Conservation (phyloP, 2,113 vertebrate genomes). For the Atlantisia rogersi region DNA sequence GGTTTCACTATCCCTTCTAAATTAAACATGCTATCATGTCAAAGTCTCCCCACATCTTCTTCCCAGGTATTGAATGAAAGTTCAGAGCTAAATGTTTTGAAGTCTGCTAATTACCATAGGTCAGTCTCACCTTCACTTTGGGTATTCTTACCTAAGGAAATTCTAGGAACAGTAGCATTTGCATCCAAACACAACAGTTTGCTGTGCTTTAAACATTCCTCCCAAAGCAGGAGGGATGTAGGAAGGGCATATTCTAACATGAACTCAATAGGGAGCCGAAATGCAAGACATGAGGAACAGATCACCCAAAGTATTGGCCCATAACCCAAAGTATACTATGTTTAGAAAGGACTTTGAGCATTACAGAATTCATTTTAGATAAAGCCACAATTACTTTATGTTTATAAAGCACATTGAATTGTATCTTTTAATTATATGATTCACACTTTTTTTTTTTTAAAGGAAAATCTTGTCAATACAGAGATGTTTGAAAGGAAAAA, state of each 20-base stretch:
- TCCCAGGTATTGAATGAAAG: background rate
- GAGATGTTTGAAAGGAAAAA: background rate
- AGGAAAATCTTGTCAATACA: background rate
- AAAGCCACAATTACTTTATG: background rate
- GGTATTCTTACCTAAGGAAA: background rate
- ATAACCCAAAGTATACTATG: too few species aligned
- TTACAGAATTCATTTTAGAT: background rate
- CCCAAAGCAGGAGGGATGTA: background rate
- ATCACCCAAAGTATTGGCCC: background rate
- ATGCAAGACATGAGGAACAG: background rate
- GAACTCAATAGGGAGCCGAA: background rate
- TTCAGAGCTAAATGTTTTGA: constrained; percentile 8
- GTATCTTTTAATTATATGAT: background rate
- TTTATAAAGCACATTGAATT: background rate
- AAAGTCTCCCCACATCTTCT: background rate
- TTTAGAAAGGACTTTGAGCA: background rate
- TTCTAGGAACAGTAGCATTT: background rate
- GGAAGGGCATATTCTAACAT: background rate
- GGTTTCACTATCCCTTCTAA: background rate
- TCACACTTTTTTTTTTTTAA: background rate
- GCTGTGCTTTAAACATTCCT: background rate
- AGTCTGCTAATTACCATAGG: background rate
- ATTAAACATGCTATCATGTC: background rate
- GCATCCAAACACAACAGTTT: background rate
- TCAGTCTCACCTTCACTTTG: background rate